These are phyloP conservation scores for Plutomurus gul DNA, from an alignment of 1,140 invertebrate species.

Conservation along the genomic window DNA sequence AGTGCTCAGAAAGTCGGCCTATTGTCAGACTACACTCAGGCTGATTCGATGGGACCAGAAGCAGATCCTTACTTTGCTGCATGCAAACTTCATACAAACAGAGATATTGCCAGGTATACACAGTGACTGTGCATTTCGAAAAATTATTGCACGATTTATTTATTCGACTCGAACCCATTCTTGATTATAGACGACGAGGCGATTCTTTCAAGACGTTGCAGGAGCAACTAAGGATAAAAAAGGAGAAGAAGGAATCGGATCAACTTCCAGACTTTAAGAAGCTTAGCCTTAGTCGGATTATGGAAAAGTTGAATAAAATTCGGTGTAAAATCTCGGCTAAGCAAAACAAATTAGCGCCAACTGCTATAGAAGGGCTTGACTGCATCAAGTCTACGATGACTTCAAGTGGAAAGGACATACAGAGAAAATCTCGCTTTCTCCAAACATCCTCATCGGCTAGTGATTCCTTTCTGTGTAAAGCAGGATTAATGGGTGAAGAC, in stretches of 20 bases:
- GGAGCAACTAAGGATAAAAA: conserved; percentile 74
- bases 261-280: conserved; percentile 13
- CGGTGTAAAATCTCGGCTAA: conserved; percentile 36
- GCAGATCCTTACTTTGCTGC: conserved; percentile 97
- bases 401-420: background rate
- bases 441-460: conserved; percentile 84
- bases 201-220: conserved; percentile 88
- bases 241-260: conserved; percentile 64
- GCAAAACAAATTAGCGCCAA: background rate
- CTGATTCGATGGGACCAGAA: conserved; percentile 67
- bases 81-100: conserved; percentile 89
- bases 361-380: background rate
- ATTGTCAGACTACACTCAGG: conserved; percentile 89
- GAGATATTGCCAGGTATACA: conserved; percentile 58
- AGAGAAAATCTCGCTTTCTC: conserved; percentile 65
- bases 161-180: background rate
- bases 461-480: conserved; percentile 79
- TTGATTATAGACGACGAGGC: conserved; percentile 64
- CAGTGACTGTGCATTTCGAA: background rate
- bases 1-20: conserved; percentile 92
- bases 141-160: background rate
- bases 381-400: background rate
- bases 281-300: conserved; percentile 53
- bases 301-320: conserved; percentile 67
- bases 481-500: conserved; percentile 87